A percentile compares a stretch with the other conserved stretches of the same genome.
Conservation (phyloP, 2,888 invertebrate genomes). For the Nomada fucata region DNA sequence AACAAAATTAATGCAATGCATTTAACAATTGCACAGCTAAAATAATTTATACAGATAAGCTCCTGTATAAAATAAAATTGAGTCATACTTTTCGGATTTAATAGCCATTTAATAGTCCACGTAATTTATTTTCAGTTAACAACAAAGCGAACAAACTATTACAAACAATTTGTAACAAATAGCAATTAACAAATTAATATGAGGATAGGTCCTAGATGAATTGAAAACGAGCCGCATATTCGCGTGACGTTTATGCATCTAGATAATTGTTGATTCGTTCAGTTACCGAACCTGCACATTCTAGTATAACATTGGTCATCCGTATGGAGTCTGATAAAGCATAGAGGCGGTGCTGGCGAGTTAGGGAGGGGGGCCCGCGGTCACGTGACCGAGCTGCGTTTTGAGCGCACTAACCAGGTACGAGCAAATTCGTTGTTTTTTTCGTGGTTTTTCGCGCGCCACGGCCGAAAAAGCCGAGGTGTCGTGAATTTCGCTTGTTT, state of each 20-base stretch:
- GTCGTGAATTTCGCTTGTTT: slow-evolving; percentile 71
- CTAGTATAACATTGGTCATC: slow-evolving; percentile 42
- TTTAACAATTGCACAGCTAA: no score
- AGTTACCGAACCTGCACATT: slow-evolving; percentile 26
- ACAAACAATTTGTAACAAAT: no score
- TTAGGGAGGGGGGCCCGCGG: slow-evolving; percentile 78
- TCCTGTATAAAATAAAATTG: no score
- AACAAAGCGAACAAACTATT: no score
- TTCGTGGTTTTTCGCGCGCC: slow-evolving; percentile 78
- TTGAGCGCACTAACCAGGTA: slow-evolving; percentile 90
- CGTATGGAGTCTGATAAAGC: slow-evolving; percentile 59
- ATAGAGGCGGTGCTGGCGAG: slow-evolving; percentile 62
- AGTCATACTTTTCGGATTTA: no score
- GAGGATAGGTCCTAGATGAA: neutral
- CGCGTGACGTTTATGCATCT: neutral
- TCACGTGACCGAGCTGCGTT: slow-evolving; percentile 89
- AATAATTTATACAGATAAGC: no score
- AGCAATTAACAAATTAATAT: no score
- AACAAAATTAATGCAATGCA: no score
- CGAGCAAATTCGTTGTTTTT: slow-evolving; percentile 84
- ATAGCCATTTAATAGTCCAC: no score
- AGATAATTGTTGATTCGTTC: slow-evolving; percentile 7
- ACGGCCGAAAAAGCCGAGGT: slow-evolving; percentile 73
- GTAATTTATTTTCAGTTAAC: no score
- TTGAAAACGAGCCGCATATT: slow-evolving; percentile 5